A percentile compares a stretch with the other conserved stretches of the same genome.
Evolutionary conservation across 2,797 vertebrate species (phyloP).

Genomic region (Paedocypris micromegethes): DNA sequence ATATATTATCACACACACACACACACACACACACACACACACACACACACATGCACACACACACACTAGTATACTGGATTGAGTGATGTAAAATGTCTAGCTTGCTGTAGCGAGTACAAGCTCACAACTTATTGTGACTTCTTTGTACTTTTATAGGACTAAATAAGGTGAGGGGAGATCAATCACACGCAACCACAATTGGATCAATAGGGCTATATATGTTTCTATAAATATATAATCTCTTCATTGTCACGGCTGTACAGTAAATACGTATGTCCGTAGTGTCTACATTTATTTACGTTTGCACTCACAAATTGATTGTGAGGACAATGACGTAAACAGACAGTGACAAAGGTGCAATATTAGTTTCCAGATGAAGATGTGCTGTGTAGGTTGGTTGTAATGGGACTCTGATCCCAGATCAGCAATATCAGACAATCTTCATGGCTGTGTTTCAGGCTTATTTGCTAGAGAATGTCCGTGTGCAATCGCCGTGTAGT

Average conservation of each 20-base stretch:
- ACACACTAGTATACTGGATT: constrained; percentile 19
- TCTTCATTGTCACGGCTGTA: constrained; percentile 47
- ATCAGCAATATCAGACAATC: constrained; percentile 77
- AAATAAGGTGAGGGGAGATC: constrained; percentile 19
- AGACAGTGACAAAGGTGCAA: constrained; percentile 78
- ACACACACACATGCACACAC: constrained; percentile 12
- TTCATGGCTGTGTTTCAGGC: constrained; percentile 65
- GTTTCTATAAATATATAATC: constrained; percentile 30
- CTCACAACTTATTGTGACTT: constrained; percentile 23
- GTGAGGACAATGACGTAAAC: constrained; percentile 64
- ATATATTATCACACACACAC: constrained; percentile 15
- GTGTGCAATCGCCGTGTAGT: constrained; percentile 52
- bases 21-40: constrained; percentile 11
- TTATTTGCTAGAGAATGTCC: constrained; percentile 57
- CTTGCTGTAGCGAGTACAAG: background rate
- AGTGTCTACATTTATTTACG: constrained; percentile 47
- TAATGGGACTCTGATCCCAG: constrained; percentile 57
- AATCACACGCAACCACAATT: constrained; percentile 44
- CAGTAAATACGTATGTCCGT: constrained; percentile 44
- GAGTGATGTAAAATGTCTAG: constrained; percentile 10
- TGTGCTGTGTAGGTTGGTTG: constrained; percentile 67
- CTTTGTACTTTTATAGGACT: constrained; percentile 26
- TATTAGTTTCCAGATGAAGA: constrained; percentile 68
- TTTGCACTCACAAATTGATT: constrained; percentile 59
- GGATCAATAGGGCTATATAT: constrained; percentile 53